These are phyloP conservation scores for Lophura swinhoii DNA, from an alignment of 2,797 vertebrate genomes.

Conservation along the genomic window DNA sequence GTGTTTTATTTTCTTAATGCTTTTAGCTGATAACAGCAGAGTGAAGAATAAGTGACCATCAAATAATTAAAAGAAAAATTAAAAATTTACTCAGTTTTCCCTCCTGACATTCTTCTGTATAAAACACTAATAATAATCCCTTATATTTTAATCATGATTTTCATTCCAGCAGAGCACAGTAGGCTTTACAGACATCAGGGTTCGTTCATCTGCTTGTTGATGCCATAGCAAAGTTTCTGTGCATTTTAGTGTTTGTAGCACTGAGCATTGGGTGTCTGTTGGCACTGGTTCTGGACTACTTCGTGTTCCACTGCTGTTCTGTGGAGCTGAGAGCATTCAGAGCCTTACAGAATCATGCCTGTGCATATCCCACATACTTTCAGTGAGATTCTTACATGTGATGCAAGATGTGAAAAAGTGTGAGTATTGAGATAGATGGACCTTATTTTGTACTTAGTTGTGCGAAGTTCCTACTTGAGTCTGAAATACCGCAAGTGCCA, in stretches of 20 bases:
- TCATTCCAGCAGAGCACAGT: neutral
- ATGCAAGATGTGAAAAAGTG: neutral
- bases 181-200: neutral
- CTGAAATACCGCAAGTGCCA: neutral
- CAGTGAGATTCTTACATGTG: neutral
- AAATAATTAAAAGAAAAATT: conserved; percentile 86
- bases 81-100: conserved; percentile 66
- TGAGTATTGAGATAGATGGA: neutral
- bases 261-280: rapidly evolving
- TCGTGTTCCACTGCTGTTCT: neutral
- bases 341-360: neutral
- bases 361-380: neutral
- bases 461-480: conserved; percentile 17
- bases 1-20: conserved; percentile 68
- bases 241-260: neutral
- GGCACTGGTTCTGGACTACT: neutral
- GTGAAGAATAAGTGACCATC: conserved; percentile 69
- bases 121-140: neutral
- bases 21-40: conserved; percentile 76
- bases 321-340: neutral
- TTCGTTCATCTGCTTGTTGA: neutral
- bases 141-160: conserved; percentile 3
- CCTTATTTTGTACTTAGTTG: neutral
- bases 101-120: conserved; percentile 56
- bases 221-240: neutral